Evolutionary conservation across 2,113 vertebrate genomes (phyloP).

Genomic region (Anthoscopus minutus): DNA sequence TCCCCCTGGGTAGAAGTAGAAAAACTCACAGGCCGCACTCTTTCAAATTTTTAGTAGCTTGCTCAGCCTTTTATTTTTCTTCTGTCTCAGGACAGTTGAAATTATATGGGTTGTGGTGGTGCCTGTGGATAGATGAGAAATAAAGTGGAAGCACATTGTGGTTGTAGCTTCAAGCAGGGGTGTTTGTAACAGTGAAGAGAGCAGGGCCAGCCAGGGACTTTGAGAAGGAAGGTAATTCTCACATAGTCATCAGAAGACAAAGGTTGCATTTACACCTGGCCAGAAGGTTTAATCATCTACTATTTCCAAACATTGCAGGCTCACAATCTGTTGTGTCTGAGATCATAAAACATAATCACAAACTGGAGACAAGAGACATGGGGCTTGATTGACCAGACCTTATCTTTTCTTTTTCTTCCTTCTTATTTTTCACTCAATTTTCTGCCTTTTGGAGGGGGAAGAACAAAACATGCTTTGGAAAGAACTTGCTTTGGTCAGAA

Average conservation of each 20-base stretch:
- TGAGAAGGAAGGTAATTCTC: slow-evolving; percentile 66
- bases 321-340: slow-evolving; percentile 74
- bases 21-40: not conserved
- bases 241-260: slow-evolving; percentile 86
- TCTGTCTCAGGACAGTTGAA: not conserved
- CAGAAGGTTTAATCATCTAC: slow-evolving; percentile 97
- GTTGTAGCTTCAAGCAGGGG: not conserved
- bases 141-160: not conserved
- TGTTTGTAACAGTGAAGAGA: slow-evolving; percentile 3
- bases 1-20: not conserved
- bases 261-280: slow-evolving; percentile 99
- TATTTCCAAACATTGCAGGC: slow-evolving; percentile 86
- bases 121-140: not conserved
- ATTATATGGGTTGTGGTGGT: not conserved
- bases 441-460: not conserved
- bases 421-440: slow-evolving; percentile 42
- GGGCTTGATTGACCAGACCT: slow-evolving; percentile 40
- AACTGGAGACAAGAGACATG: slow-evolving; percentile 51
- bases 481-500: not conserved
- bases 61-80: not conserved
- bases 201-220: slow-evolving; percentile 39
- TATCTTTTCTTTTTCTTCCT: slow-evolving; percentile 41
- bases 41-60: not conserved
- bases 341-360: slow-evolving; percentile 73
- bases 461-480: not conserved